Conservation (phyloP, 2,888 invertebrate species). For the Agrochola lychnidis region DNA sequence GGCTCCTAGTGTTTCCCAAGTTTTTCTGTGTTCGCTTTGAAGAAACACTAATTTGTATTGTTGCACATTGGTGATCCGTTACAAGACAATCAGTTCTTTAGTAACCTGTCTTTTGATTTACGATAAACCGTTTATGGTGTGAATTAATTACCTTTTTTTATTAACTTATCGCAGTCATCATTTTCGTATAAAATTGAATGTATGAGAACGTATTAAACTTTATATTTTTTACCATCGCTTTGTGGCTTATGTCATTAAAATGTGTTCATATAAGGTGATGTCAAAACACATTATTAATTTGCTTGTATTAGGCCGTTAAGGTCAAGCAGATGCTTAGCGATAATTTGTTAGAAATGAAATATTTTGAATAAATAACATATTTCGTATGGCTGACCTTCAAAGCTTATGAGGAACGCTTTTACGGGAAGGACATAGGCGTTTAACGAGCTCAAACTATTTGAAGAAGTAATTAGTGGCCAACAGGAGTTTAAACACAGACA, state of each 20-base stretch:
- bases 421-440: neutral
- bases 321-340: conserved; percentile 51
- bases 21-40: conserved; percentile 67
- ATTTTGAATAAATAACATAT: conserved; percentile 37
- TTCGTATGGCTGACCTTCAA: conserved; percentile 21
- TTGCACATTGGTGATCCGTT: conserved; percentile 69
- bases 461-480: conserved; percentile 11
- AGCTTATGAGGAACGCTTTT: conserved; percentile 22
- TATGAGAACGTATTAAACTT: conserved; percentile 53
- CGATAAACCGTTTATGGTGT: conserved; percentile 37
- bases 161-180: conserved; percentile 11
- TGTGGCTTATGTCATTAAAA: conserved; percentile 35
- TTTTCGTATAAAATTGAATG: conserved; percentile 19
- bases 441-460: conserved; percentile 1
- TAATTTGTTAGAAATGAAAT: conserved; percentile 52
- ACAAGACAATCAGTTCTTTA: conserved; percentile 63
- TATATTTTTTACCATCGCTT: conserved; percentile 15
- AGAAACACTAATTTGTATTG: conserved; percentile 72
- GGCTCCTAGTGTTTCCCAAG: conserved; percentile 68
- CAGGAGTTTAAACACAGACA: conserved; percentile 16
- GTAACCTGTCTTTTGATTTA: conserved; percentile 60
- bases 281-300: conserved; percentile 47
- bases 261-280: conserved; percentile 37
- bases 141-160: conserved; percentile 45
- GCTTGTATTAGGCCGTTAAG: conserved; percentile 44